These are phyloP conservation scores for Prinia subflava DNA, from an alignment of 2,113 vertebrate genomes.

Conservation along the genomic window DNA sequence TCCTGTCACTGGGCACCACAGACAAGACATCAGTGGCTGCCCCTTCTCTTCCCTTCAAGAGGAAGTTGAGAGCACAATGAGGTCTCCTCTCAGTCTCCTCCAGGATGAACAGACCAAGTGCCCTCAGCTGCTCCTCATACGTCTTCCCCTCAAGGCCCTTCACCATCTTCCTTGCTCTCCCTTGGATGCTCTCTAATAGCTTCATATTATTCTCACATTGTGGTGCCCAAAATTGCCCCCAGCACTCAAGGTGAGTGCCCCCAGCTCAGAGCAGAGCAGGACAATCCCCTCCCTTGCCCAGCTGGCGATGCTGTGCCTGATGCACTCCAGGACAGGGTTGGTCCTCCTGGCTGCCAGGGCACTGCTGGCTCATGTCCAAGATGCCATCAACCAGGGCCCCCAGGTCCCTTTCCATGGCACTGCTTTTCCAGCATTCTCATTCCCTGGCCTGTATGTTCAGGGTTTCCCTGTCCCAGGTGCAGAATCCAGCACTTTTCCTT, in stretches of 20 bases:
- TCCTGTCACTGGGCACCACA: not conserved
- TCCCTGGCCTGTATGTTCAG: not conserved
- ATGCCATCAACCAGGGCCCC: fast-evolving
- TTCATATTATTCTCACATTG: not conserved
- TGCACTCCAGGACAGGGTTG: fast-evolving
- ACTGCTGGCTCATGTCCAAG: not conserved
- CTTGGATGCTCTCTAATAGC: fast-evolving
- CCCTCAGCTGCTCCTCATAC: fast-evolving
- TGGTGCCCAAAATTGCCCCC: fast-evolving
- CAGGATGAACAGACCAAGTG: not conserved
- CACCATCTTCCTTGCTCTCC: not conserved
- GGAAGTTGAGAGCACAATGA: not conserved
- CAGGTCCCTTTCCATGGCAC: not conserved
- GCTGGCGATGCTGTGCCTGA: not conserved
- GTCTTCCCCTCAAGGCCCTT: not conserved
- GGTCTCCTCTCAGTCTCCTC: not conserved
- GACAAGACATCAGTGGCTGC: not conserved
- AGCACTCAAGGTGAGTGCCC: fast-evolving
- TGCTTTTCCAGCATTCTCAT: not conserved
- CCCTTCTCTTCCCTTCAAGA: not conserved
- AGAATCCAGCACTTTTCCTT: not conserved
- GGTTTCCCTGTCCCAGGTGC: not conserved
- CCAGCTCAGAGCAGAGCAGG: fast-evolving
- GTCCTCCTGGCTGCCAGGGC: not conserved
- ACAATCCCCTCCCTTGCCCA: fast-evolving